These are phyloP conservation scores for Trichogramma evanescens DNA, from an alignment of 2,888 invertebrate species.

Conservation along the genomic window DNA sequence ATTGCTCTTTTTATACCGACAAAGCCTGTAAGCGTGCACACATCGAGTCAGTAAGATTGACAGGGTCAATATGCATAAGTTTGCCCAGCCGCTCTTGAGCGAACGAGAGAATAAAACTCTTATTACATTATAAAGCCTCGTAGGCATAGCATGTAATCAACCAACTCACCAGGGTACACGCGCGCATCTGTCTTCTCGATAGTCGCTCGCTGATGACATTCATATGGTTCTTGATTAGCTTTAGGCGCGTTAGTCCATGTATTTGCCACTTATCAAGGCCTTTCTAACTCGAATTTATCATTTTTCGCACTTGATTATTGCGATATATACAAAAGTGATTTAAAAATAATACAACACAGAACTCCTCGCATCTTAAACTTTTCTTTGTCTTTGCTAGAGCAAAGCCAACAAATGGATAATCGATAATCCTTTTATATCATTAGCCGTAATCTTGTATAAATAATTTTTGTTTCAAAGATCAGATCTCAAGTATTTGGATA, in stretches of 20 bases:
- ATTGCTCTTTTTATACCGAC: background rate
- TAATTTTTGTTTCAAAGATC: constrained; percentile 37
- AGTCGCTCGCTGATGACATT: background rate
- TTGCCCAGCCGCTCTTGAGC: constrained; percentile 37
- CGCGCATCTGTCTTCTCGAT: constrained; percentile 29
- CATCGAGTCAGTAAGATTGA: constrained; percentile 29
- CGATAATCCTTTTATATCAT: constrained; percentile 44
- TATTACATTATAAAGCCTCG: constrained; percentile 38
- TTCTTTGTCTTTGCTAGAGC: background rate
- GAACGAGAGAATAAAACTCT: constrained; percentile 34
- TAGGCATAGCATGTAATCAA: background rate
- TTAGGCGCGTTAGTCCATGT: constrained; percentile 23
- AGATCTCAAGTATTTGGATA: too few species aligned
- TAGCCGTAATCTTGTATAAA: constrained; percentile 45
- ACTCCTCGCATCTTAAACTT: too few species aligned
- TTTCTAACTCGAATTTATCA: too few species aligned
- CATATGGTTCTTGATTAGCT: constrained; percentile 25
- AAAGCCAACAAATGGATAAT: constrained; percentile 12
- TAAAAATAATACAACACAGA: too few species aligned
- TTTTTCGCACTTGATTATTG: too few species aligned
- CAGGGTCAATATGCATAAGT: constrained; percentile 43
- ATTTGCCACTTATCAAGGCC: too few species aligned
- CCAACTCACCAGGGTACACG: constrained; percentile 21
- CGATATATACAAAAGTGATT: too few species aligned
- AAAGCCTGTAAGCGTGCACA: background rate